Conservation (phyloP, 2,797 vertebrate genomes). For the Karalla daura region DNA sequence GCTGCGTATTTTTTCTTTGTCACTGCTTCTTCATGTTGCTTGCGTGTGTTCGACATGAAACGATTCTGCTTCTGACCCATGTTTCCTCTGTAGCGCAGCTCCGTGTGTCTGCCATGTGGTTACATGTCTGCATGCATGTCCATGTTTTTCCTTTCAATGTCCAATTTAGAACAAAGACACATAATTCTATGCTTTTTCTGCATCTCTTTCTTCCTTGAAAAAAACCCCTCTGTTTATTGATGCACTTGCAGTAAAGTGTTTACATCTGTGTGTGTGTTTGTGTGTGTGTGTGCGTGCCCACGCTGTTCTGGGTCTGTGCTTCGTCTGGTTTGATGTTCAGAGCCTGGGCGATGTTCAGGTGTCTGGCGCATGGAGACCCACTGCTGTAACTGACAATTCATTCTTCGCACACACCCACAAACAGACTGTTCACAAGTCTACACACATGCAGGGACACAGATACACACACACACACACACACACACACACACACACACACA, state of each 20-base stretch:
- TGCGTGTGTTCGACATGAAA: conserved; percentile 41
- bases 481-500: conserved; percentile 72
- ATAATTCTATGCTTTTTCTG: conserved; percentile 30
- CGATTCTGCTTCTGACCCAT: conserved; percentile 8
- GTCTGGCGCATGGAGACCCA: conserved; percentile 50
- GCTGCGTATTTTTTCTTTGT: conserved; percentile 16
- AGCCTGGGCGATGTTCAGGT: conserved; percentile 43
- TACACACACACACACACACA: conserved; percentile 59
- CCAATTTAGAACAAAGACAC: conserved; percentile 34
- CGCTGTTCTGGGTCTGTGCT: background rate
- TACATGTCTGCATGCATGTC: conserved; percentile 41
- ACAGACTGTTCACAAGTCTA: conserved; percentile 52
- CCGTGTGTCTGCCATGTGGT: conserved; percentile 45
- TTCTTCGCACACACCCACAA: conserved; percentile 70
- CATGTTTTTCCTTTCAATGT: conserved; percentile 3
- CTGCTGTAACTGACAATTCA: conserved; percentile 58
- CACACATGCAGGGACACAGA: conserved; percentile 33
- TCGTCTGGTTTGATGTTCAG: conserved; percentile 36
- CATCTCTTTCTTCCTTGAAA: background rate
- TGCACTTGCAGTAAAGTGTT: background rate
- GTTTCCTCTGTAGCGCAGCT: conserved; percentile 37
- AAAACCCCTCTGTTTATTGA: conserved; percentile 3
- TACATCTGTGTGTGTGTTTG: conserved; percentile 29
- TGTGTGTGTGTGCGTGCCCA: background rate
- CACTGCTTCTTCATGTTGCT: conserved; percentile 22